phyloP scores from a whole-genome alignment of 2,888 invertebrate species.

The Horisme vitalbata region DNA sequence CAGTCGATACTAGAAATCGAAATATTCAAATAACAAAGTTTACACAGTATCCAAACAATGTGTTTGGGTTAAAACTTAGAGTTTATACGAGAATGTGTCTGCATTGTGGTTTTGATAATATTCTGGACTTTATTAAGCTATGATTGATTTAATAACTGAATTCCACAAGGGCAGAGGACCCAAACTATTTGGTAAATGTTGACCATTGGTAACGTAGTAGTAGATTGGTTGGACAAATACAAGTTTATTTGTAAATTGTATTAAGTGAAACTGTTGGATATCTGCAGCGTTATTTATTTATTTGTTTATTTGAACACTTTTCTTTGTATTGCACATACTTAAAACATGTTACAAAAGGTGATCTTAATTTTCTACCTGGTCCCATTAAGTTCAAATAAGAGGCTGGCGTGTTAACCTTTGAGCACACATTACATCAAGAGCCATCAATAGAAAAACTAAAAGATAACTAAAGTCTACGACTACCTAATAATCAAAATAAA shows the following conservation, averaged over 20 bases:
- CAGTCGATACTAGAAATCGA: constrained; percentile 9
- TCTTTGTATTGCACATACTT: too few species aligned
- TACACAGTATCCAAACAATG: constrained; percentile 18
- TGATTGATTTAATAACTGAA: constrained; percentile 33
- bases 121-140: constrained; percentile 23
- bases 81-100: constrained; percentile 11
- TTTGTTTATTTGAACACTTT: too few species aligned
- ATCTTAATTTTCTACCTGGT: too few species aligned
- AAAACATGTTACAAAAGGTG: too few species aligned
- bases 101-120: constrained; percentile 27
- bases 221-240: constrained; percentile 12
- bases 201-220: constrained; percentile 25
- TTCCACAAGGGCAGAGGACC: constrained; percentile 16
- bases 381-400: too few species aligned
- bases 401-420: too few species aligned
- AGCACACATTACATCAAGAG: too few species aligned
- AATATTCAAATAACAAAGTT: constrained; percentile 23
- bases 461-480: too few species aligned
- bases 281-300: too few species aligned
- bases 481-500: too few species aligned
- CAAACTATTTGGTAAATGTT: constrained; percentile 26
- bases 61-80: constrained; percentile 15
- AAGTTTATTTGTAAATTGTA: not conserved
- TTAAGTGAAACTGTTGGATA: not conserved
- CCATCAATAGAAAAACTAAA: too few species aligned